These are phyloP conservation scores for Antigone vipio DNA, from an alignment of 2,113 vertebrate species.

Conservation along the genomic window DNA sequence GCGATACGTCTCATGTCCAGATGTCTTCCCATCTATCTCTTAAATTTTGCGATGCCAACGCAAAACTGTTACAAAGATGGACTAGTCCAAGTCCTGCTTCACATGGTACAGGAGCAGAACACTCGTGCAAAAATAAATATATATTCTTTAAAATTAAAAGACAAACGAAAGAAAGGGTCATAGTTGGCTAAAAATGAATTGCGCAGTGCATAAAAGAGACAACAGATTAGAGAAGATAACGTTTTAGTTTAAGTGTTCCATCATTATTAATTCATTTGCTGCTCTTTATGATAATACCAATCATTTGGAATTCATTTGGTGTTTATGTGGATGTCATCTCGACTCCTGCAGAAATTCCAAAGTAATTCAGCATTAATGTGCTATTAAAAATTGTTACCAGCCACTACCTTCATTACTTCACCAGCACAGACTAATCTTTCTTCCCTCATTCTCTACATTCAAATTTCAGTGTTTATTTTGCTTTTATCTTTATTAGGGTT, in stretches of 20 bases:
- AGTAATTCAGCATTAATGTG: slow-evolving; percentile 70
- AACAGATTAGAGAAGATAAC: slow-evolving; percentile 57
- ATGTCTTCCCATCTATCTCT: slow-evolving; percentile 16
- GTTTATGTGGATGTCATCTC: slow-evolving; percentile 69
- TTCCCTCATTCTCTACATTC: slow-evolving; percentile 53
- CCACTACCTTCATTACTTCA: slow-evolving; percentile 65
- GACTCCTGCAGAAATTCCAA: slow-evolving; percentile 59
- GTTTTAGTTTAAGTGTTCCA: slow-evolving; percentile 66
- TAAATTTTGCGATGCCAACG: background rate
- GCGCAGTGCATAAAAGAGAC: slow-evolving; percentile 18
- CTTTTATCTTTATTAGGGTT: slow-evolving; percentile 67
- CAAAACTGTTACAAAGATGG: background rate
- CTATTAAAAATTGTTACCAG: slow-evolving; percentile 75
- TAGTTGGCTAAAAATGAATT: slow-evolving; percentile 53
- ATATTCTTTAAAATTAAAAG: background rate
- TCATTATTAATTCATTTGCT: slow-evolving; percentile 76
- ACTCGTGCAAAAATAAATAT: background rate
- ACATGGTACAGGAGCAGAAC: background rate
- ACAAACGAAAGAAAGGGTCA: slow-evolving; percentile 22
- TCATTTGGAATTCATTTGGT: slow-evolving; percentile 71
- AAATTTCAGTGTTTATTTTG: slow-evolving; percentile 65
- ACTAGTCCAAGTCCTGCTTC: background rate
- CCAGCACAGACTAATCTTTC: slow-evolving; percentile 46
- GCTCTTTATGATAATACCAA: slow-evolving; percentile 72
- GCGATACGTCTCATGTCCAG: background rate